These are phyloP conservation scores for Drosophila takahashii DNA, from an alignment of 1,140 invertebrate species.

Conservation along the genomic window DNA sequence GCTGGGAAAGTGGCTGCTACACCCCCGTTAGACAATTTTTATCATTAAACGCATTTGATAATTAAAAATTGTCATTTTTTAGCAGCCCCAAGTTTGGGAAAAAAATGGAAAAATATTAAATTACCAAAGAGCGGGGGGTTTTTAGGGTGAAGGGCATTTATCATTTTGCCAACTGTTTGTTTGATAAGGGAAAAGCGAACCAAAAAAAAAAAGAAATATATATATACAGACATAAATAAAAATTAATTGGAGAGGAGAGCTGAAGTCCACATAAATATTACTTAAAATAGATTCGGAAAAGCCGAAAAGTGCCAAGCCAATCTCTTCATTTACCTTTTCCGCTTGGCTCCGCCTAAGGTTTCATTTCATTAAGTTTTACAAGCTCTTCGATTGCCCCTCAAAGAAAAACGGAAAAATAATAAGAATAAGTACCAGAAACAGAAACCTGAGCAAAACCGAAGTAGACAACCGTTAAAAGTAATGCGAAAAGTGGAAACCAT, in stretches of 20 bases:
- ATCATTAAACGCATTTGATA: conserved; percentile 85
- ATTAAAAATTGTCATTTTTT: conserved; percentile 84
- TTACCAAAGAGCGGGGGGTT: conserved; percentile 53
- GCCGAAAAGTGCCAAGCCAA: conserved; percentile 43
- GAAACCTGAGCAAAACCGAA: conserved; percentile 14
- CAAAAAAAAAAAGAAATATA: conserved; percentile 25
- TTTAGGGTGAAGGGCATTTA: conserved; percentile 64
- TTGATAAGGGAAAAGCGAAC: conserved; percentile 71
- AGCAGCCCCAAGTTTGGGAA: conserved; percentile 46
- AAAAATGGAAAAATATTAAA: conserved; percentile 69
- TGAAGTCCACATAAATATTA: conserved; percentile 68
- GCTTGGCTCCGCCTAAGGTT: conserved; percentile 37
- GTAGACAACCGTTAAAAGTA: conserved; percentile 41
- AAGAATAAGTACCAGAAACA: conserved; percentile 4
- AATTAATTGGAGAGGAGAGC: conserved; percentile 27
- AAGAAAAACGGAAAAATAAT: neutral
- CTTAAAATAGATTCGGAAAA: conserved; percentile 70
- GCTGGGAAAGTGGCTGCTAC: conserved; percentile 51
- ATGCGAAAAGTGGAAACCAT: conserved; percentile 48
- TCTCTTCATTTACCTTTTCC: conserved; percentile 8
- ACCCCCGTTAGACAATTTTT: conserved; percentile 63
- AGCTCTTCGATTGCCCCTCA: conserved; percentile 51
- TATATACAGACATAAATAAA: conserved; percentile 36
- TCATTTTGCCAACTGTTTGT: conserved; percentile 83
- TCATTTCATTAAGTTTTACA: conserved; percentile 73